Conservation (phyloP, 2,113 vertebrate genomes). For the Manacus vitellinus region DNA sequence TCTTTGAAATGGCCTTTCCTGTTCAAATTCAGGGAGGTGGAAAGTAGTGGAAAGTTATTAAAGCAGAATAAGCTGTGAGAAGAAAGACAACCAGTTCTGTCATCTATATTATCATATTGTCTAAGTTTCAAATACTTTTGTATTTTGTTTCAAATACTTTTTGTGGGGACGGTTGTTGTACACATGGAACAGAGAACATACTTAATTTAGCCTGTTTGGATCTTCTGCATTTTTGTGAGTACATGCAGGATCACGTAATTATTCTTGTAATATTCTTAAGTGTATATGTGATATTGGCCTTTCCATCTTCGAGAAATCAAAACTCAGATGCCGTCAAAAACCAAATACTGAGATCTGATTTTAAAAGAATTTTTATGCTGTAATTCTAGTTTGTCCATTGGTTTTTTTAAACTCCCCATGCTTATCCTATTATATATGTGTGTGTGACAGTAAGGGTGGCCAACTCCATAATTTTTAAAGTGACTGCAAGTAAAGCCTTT, state of each 20-base stretch:
- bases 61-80: background rate
- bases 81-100: background rate
- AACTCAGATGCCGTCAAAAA: background rate
- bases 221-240: background rate
- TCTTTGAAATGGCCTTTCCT: background rate
- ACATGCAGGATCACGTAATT: background rate
- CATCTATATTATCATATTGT: background rate
- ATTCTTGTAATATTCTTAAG: background rate
- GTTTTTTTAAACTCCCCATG: background rate
- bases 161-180: background rate
- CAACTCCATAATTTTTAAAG: slow-evolving; percentile 47
- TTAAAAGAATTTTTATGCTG: background rate
- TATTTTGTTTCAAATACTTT: background rate
- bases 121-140: background rate
- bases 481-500: slow-evolving; percentile 59
- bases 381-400: background rate
- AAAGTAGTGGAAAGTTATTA: background rate
- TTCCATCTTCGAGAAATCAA: background rate
- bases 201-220: background rate
- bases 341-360: background rate
- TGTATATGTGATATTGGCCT: background rate
- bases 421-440: background rate
- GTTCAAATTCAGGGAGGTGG: background rate
- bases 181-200: background rate
- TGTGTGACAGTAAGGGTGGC: slow-evolving; percentile 53